A percentile compares a stretch with the other conserved stretches of the same genome.
These are phyloP conservation scores for Biston betularia DNA, from an alignment of 2,888 invertebrate genomes.

Conservation along the genomic window DNA sequence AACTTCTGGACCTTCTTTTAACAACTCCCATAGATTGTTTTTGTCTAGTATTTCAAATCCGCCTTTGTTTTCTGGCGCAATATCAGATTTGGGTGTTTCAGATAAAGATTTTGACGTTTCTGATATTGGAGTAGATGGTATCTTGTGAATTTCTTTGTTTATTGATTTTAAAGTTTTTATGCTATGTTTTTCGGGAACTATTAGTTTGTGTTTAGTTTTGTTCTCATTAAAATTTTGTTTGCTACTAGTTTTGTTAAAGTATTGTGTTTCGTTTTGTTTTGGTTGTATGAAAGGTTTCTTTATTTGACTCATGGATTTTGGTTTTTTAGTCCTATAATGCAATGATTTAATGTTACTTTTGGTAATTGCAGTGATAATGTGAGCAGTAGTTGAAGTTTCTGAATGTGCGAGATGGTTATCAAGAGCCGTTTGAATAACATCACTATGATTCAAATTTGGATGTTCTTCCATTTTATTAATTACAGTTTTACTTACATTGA, in stretches of 20 bases:
- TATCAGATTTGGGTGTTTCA: slow-evolving; percentile 66
- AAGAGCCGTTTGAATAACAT: slow-evolving; percentile 18
- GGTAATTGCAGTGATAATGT: slow-evolving; percentile 74
- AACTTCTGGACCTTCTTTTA: slow-evolving; percentile 83
- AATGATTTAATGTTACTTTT: slow-evolving; percentile 76
- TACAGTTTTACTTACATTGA: not conserved
- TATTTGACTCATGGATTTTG: slow-evolving; percentile 72
- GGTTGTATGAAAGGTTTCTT: slow-evolving; percentile 63
- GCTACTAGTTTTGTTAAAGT: slow-evolving; percentile 49
- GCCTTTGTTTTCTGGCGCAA: slow-evolving; percentile 81
- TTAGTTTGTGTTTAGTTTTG: slow-evolving; percentile 65
- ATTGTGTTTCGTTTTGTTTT: slow-evolving; percentile 52
- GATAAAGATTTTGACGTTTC: slow-evolving; percentile 78
- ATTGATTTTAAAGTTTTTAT: slow-evolving; percentile 76
- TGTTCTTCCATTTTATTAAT: slow-evolving; percentile 3
- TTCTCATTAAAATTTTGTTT: slow-evolving; percentile 49
- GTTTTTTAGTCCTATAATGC: slow-evolving; percentile 77
- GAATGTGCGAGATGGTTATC: slow-evolving; percentile 34
- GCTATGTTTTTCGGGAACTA: slow-evolving; percentile 57
- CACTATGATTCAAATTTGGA: not conserved
- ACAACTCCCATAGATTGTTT: slow-evolving; percentile 87
- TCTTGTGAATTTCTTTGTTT: slow-evolving; percentile 83
- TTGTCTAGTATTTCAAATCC: slow-evolving; percentile 86
- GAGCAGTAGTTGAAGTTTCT: slow-evolving; percentile 55
- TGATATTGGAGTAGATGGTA: slow-evolving; percentile 78